Base-by-base conservation (phyloP, 1,140 invertebrate species). In the Drosophila athabasca region DNA sequence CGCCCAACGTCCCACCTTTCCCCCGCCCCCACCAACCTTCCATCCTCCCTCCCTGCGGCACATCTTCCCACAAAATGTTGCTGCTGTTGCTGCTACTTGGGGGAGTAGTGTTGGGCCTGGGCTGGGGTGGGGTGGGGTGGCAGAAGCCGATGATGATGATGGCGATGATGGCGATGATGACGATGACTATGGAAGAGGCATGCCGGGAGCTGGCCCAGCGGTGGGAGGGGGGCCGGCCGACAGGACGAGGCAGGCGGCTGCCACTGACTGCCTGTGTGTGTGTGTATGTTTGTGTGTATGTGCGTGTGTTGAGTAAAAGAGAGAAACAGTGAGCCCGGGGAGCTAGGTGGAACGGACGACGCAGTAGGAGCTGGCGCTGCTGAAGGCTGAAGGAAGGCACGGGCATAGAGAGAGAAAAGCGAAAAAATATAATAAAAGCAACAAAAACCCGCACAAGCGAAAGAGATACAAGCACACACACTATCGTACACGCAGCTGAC, bases 361-460 rank as follows among this genome's bases (percentile, higher is more conserved):
- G 64, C 11, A 43, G 58, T 35, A 26, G 51, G 11, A 31, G 57
- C 22, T 35, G 50, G 26, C 31, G 60, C 39, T 39, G 62, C 62
- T 44, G 73, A 62, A 44, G 55, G 55, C 65, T 22, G 53, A 44
- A 31, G 61, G 50, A 62, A 64, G 58, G 49, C 62, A 51, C 58
- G 57, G 60, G 46, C 60, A 62, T 64, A 79, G 69, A 77, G 62
- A 87, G 77, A 84, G 76, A 85, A 81, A 85, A 77, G 73, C 74
- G 62, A 81, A 87, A 79, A 87, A 87, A 87, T 87, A 82, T 78
- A 87, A 83, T 73, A 84, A 85, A 84, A 83, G 73, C 81, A 84
- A 84, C 81, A 84, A 85, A 84, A 83, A 84, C 80, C 69, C 82
- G 78, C 81, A 87, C 81, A 85, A 85, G 74, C 81, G 87, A 65